Evolutionary conservation across 2,888 invertebrate species (phyloP), one percentile per base, ranked within the genome.

Genomic region (Agrochola lychnidis): DNA sequence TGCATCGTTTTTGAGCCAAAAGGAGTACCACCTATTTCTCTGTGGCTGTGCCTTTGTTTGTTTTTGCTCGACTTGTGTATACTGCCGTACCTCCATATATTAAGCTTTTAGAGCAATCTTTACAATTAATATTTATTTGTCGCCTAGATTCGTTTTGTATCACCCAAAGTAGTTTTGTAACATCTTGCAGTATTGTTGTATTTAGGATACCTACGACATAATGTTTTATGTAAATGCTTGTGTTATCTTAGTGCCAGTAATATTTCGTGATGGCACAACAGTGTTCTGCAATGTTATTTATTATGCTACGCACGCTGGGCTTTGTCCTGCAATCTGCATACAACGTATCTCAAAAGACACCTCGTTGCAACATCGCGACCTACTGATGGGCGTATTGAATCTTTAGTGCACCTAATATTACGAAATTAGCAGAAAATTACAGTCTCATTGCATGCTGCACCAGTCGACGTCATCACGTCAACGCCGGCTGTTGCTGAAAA

Each of bases 171-270:
- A 14, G 19, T 81, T 64, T 78, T 45, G 78, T 30, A 78, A 74
- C 64, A 61, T 42, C 48, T 79, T 16, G 48, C 40, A 61, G 7
- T 48, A 59, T 40, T 63, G 25, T 57, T n/a, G 40, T 22, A 72
- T 79, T 53, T 63, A 42, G 48, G 30, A 63, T 64, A 64, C 68
- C 59, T 61, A 59, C 3, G 30, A n/a, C 64, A 72, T 83, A 51
- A 56, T 83, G 56, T 57, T 83, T 79, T 78, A 83, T 83, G 83
- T 57, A 78, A 80, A 80, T 78, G 36, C 70, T 42, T 62, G 51
- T 78, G 57, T 76, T 82, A 82, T 82, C 79, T 82, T 1, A 76
- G 76, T 76, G 57, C 59, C 48, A 53, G 61, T 53, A 82, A 83
- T 70, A 83, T 83, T 57, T 80, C 78, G 56, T 45, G 83, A 70